A percentile compares a stretch with the other conserved stretches of the same genome.
These are phyloP conservation scores for Dolichallabes microphthalmus DNA, from an alignment of 2,113 vertebrate genomes.

Conservation along the genomic window DNA sequence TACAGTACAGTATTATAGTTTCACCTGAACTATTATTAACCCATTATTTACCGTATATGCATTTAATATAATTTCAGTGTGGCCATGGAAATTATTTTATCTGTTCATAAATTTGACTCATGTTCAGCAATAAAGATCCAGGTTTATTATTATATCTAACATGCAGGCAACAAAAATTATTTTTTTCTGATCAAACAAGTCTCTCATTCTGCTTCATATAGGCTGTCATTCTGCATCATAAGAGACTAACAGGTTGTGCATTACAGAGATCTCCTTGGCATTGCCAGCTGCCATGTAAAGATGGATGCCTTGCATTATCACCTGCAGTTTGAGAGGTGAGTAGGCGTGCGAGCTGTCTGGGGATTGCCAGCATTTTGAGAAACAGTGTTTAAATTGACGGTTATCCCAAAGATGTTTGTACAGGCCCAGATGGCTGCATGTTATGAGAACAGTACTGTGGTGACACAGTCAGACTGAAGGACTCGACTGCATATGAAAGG, in stretches of 20 bases:
- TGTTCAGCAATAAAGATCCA: not conserved
- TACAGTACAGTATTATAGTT: not conserved
- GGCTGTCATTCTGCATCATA: not conserved
- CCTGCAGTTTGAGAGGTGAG: slow-evolving; percentile 38
- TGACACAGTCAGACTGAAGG: slow-evolving; percentile 40
- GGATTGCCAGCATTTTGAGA: slow-evolving; percentile 34
- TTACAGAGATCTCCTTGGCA: not conserved
- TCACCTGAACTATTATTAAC: not conserved
- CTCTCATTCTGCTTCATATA: not conserved
- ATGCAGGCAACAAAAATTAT: not conserved
- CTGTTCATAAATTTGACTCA: not conserved
- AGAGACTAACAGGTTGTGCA: not conserved
- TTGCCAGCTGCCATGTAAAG: slow-evolving; percentile 24
- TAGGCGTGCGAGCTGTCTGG: slow-evolving; percentile 25
- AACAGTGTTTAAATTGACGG: slow-evolving; percentile 45
- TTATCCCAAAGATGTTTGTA: slow-evolving; percentile 35
- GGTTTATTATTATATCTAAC: not conserved
- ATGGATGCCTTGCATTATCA: slow-evolving; percentile 49
- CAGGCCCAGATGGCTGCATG: slow-evolving; percentile 49
- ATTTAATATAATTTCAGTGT: not conserved
- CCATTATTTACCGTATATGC: not conserved
- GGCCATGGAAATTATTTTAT: not conserved
- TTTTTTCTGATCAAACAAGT: too few relatives aligned
- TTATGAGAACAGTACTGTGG: slow-evolving; percentile 44
- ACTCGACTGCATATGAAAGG: slow-evolving; percentile 39